Evolutionary conservation across 2,797 vertebrate species (phyloP).

Genomic region (Gila robusta): DNA sequence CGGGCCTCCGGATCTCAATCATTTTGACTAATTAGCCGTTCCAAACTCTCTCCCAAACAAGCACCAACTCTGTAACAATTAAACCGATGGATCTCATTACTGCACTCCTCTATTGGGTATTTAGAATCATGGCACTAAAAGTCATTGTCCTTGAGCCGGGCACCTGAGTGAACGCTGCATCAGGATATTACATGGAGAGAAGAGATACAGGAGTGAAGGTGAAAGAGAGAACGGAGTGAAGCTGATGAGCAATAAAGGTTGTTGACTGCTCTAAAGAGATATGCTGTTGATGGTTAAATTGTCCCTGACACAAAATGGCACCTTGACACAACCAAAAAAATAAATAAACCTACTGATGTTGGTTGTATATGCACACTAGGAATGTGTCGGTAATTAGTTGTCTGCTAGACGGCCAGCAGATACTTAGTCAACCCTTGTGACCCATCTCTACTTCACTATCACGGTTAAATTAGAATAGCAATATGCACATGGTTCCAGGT

Average conservation of each 20-base stretch:
- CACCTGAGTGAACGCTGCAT: slow-evolving; percentile 25
- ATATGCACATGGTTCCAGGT: not conserved
- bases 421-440: not conserved
- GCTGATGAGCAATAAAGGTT: slow-evolving; percentile 35
- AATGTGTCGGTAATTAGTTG: not conserved
- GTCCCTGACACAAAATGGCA: slow-evolving; percentile 22
- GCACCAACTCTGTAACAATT: slow-evolving; percentile 54
- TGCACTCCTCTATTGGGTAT: slow-evolving; percentile 43
- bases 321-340: slow-evolving; percentile 9
- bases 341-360: not conserved
- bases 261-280: slow-evolving; percentile 42
- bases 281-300: slow-evolving; percentile 32
- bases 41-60: slow-evolving; percentile 56
- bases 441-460: not conserved
- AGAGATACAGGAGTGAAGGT: slow-evolving; percentile 44
- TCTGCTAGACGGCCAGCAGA: not conserved
- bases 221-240: slow-evolving; percentile 32
- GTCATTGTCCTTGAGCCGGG: slow-evolving; percentile 54
- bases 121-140: slow-evolving; percentile 52
- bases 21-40: slow-evolving; percentile 65
- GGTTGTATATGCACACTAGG: not conserved
- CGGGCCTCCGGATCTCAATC: slow-evolving; percentile 59
- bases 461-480: not conserved
- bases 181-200: slow-evolving; percentile 17
- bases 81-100: slow-evolving; percentile 63